Percentiles rank a stretch among this genome's conserved stretches.
Evolutionary conservation across 92 coral and sea anemone genomes (phyloP).

Genomic region (Porites cylindrica): DNA sequence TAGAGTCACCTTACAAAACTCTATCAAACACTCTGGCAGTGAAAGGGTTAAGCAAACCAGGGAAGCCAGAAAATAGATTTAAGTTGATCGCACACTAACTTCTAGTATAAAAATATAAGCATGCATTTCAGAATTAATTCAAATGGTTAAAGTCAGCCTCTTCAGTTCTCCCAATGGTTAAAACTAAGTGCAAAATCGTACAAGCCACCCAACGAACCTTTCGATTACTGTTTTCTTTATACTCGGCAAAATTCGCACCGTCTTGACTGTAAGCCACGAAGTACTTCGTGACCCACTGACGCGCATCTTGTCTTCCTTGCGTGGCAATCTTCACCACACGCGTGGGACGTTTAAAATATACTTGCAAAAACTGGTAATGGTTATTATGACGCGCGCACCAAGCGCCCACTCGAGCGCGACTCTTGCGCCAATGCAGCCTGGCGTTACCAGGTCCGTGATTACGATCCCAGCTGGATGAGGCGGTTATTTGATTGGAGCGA

Average conservation of each 20-base stretch:
- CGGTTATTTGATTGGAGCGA: constrained; percentile 57
- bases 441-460: constrained; percentile 69
- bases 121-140: too few species aligned
- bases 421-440: constrained; percentile 53
- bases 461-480: constrained; percentile 50
- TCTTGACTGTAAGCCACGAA: constrained; percentile 50
- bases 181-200: too few species aligned
- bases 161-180: too few species aligned
- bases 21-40: too few species aligned
- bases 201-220: constrained; percentile 12
- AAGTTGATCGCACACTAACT: too few species aligned
- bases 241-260: constrained; percentile 37
- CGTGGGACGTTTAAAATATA: constrained; percentile 64
- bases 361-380: constrained; percentile 80
- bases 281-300: constrained; percentile 50
- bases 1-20: too few species aligned
- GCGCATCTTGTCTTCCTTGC: constrained; percentile 51
- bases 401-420: constrained; percentile 50
- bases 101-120: too few species aligned
- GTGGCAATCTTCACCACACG: constrained; percentile 47
- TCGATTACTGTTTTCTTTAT: constrained; percentile 44
- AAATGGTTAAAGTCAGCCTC: too few species aligned
- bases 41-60: too few species aligned
- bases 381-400: constrained; percentile 75
- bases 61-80: too few species aligned